Evolutionary conservation across 35 echinoderm and acorn worm genomes (phyloP).

Genomic region (Stichopus chloronotus): DNA sequence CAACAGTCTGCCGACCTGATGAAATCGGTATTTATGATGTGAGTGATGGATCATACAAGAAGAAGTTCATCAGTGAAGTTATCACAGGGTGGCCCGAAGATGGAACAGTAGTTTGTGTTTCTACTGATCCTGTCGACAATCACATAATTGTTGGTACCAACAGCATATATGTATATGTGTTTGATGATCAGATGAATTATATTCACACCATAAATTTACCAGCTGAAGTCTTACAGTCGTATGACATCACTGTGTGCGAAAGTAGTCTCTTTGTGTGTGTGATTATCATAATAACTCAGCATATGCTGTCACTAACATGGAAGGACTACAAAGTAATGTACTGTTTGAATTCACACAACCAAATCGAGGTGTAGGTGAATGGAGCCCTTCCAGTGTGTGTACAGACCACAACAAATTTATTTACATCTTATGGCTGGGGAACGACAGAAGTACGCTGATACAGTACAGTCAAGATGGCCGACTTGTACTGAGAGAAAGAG

Average conservation of each 20-base stretch:
- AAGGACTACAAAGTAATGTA: neutral
- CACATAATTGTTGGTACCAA: neutral
- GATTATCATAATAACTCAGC: neutral
- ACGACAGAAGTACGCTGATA: too few relatives aligned
- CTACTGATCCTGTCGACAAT: neutral
- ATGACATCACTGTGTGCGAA: neutral
- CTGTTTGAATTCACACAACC: neutral
- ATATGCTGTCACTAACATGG: neutral
- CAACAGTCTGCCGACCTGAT: neutral
- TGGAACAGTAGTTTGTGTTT: neutral
- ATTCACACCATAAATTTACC: neutral
- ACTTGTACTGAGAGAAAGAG: too few relatives aligned
- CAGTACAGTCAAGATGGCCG: too few relatives aligned
- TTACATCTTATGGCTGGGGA: too few relatives aligned
- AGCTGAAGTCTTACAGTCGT: neutral
- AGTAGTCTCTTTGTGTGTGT: neutral
- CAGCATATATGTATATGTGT: neutral
- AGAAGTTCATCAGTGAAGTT: neutral
- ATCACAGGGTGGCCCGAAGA: neutral
- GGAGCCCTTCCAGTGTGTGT: neutral
- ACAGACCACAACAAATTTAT: neutral
- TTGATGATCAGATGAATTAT: neutral
- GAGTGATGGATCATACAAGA: neutral
- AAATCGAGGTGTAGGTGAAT: neutral
- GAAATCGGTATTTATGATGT: slow-evolving; percentile 16